These are phyloP conservation scores for Pollenia amentaria DNA, from an alignment of 2,888 invertebrate species.

Conservation along the genomic window DNA sequence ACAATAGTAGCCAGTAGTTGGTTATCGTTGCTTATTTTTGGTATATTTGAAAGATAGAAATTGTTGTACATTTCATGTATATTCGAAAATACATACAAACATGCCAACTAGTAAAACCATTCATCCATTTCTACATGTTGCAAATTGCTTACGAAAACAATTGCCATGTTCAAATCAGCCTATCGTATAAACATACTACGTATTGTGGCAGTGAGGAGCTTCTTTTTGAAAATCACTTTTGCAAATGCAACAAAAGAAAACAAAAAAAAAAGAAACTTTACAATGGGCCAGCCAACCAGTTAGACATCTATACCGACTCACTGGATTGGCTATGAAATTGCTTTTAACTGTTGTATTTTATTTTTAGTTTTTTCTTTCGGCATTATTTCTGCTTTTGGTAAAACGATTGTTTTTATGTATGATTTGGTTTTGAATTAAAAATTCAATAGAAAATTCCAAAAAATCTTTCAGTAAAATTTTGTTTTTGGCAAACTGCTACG, in stretches of 20 bases:
- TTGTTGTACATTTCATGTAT: conserved; percentile 35
- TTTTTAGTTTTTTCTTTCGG: not conserved
- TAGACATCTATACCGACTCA: conserved; percentile 4
- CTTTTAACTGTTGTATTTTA: conserved; percentile 58
- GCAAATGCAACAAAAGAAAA: conserved; percentile 24
- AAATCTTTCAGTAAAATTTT: conserved; percentile 27
- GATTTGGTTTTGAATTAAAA: conserved; percentile 61
- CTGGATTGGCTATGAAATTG: conserved; percentile 33
- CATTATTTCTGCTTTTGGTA: conserved; percentile 14
- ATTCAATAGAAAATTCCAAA: conserved; percentile 67
- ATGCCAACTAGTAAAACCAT: conserved; percentile 42
- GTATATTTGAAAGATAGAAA: conserved; percentile 40
- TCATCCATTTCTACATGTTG: conserved; percentile 63
- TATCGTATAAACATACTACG: not conserved
- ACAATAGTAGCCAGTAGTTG: not conserved
- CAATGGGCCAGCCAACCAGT: conserved; percentile 25
- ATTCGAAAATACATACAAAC: conserved; percentile 1
- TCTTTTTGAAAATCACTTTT: conserved; percentile 42
- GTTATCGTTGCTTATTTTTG: conserved; percentile 29
- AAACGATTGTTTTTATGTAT: conserved; percentile 32
- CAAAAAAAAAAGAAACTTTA: conserved; percentile 4
- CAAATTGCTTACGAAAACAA: conserved; percentile 66
- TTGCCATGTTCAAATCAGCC: conserved; percentile 42
- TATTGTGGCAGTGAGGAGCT: conserved; percentile 18
- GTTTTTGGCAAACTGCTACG: not conserved